Conservation (phyloP, 2,888 invertebrate genomes). For the Cephus rjabovi region DNA sequence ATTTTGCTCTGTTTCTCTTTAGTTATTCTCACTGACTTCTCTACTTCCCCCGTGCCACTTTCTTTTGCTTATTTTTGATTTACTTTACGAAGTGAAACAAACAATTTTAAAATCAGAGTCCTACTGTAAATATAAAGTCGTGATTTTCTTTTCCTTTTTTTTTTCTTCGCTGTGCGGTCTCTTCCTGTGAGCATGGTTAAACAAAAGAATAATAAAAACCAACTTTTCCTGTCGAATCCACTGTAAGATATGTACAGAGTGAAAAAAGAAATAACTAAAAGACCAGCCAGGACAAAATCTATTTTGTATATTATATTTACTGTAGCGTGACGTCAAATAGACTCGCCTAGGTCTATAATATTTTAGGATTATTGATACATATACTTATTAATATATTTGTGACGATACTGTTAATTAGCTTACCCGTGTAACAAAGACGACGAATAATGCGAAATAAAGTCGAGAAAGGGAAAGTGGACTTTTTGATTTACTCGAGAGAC, state of each 20-base stretch:
- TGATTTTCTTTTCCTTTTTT: neutral
- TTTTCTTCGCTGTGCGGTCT: neutral
- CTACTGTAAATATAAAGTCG: neutral
- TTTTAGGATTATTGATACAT: neutral
- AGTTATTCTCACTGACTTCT: neutral
- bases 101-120: neutral
- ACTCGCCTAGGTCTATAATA: neutral
- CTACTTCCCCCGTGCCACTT: neutral
- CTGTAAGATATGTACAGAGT: neutral
- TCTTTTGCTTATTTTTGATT: neutral
- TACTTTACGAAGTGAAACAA: neutral
- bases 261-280: neutral
- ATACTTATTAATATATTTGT: neutral
- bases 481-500: neutral
- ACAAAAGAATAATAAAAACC: neutral
- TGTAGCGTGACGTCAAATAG: neutral
- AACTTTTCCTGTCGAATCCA: neutral
- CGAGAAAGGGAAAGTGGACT: neutral
- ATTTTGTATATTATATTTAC: neutral
- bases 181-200: neutral
- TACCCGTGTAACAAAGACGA: neutral
- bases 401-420: neutral
- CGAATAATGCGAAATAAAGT: neutral
- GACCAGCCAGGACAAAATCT: neutral
- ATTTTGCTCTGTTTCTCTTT: neutral